phyloP scores from a whole-genome alignment of 2,888 invertebrate genomes.

The Lithophane ornitopus region DNA sequence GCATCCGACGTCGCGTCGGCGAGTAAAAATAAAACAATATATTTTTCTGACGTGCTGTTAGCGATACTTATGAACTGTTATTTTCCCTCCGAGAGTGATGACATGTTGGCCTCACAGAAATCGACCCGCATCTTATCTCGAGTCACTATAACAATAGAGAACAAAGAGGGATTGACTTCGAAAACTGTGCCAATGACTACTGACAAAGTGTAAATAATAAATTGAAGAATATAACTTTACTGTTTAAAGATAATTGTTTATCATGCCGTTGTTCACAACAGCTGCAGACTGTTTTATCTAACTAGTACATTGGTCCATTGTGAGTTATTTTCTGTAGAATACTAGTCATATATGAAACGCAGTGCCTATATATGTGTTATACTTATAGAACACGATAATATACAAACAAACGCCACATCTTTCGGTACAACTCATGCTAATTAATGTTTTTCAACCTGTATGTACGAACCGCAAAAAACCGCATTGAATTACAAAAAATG shows the following conservation, averaged over 20 bases:
- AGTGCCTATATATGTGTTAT: slow-evolving; percentile 1
- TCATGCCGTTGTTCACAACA: slow-evolving; percentile 45
- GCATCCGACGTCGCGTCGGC: neutral
- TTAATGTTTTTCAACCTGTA: neutral
- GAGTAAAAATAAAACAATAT: slow-evolving; percentile 38
- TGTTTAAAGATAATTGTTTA: slow-evolving; percentile 60
- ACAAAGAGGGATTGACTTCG: slow-evolving; percentile 43
- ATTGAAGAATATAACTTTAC: slow-evolving; percentile 39
- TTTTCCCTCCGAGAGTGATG: slow-evolving; percentile 46
- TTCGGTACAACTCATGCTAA: neutral
- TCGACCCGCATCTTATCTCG: slow-evolving; percentile 38
- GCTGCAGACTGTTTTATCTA: slow-evolving; percentile 57
- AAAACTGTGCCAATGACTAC: slow-evolving; percentile 59
- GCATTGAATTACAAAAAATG: too few species aligned
- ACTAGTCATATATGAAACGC: slow-evolving; percentile 23
- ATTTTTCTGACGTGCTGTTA: slow-evolving; percentile 33
- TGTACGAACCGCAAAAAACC: neutral
- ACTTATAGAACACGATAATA: neutral
- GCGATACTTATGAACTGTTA: slow-evolving; percentile 16
- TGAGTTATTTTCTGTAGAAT: slow-evolving; percentile 47
- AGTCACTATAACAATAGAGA: slow-evolving; percentile 34
- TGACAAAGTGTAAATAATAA: slow-evolving; percentile 52
- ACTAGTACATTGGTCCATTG: slow-evolving; percentile 46
- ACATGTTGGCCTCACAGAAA: slow-evolving; percentile 50
- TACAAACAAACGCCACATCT: neutral